These are phyloP conservation scores for Astropecten irregularis DNA, from an alignment of 53 echinoderm and acorn worm genomes.

Conservation along the genomic window DNA sequence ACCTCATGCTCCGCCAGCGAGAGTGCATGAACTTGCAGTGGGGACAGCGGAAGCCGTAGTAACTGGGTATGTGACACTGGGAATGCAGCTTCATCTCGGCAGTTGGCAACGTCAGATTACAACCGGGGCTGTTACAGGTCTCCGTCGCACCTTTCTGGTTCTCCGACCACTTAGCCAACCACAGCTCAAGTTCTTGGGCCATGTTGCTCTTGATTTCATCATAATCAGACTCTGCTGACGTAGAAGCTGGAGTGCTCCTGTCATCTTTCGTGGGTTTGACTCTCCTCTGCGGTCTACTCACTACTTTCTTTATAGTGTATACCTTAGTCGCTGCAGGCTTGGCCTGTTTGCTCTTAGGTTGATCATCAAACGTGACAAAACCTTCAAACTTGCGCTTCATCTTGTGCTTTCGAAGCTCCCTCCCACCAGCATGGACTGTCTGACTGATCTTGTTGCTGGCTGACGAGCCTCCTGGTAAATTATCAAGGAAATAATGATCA, in stretches of 20 bases:
- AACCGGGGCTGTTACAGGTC: slow-evolving; percentile 55
- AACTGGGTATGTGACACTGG: slow-evolving; percentile 77
- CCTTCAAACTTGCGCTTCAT: slow-evolving; percentile 48
- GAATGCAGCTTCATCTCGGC: slow-evolving; percentile 69
- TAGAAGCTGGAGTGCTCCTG: background rate
- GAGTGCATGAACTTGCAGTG: slow-evolving; percentile 75
- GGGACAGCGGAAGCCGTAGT: slow-evolving; percentile 85
- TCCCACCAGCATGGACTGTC: slow-evolving; percentile 2
- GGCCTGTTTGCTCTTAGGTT: background rate
- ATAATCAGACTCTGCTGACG: background rate
- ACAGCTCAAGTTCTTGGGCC: slow-evolving; percentile 52
- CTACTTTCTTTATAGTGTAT: slow-evolving; percentile 4
- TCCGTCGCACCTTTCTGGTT: slow-evolving; percentile 40
- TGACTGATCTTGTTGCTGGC: background rate
- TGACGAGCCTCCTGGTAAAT: too few species aligned
- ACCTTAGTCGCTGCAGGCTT: background rate
- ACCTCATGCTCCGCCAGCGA: slow-evolving; percentile 91
- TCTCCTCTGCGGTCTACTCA: slow-evolving; percentile 1
- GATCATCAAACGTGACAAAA: slow-evolving; percentile 2
- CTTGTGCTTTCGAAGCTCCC: slow-evolving; percentile 34
- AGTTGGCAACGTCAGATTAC: slow-evolving; percentile 54
- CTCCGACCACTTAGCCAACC: slow-evolving; percentile 66
- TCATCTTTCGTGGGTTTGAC: background rate
- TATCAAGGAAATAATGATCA: too few species aligned
- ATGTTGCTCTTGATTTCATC: slow-evolving; percentile 51